A percentile compares a stretch with the other conserved stretches of the same genome.
Conservation (phyloP, 2,113 vertebrate species). For the Ptilonorhynchus violaceus region DNA sequence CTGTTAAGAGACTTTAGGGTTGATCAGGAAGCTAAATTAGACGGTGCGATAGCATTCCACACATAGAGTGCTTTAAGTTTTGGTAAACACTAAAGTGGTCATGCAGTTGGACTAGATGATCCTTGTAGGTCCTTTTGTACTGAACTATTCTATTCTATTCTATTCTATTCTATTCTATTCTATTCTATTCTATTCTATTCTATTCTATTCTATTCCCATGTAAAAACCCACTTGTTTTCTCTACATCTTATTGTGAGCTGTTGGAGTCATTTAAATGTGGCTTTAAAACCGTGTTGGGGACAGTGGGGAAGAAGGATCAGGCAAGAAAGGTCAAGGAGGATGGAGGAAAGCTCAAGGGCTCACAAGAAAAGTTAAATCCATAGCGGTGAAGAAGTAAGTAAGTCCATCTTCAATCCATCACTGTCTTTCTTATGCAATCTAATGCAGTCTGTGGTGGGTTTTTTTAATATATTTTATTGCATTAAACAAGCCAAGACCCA, state of each 20-base stretch:
- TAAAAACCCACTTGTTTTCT: not conserved
- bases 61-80: not conserved
- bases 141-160: not conserved
- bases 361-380: not conserved
- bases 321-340: not conserved
- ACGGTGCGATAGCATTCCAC: not conserved
- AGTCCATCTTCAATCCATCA: not conserved
- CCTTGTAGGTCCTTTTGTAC: not conserved
- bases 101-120: not conserved
- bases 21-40: not conserved
- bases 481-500: not conserved
- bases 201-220: not conserved
- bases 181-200: not conserved
- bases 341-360: not conserved
- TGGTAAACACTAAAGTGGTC: not conserved
- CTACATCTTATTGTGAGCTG: not conserved
- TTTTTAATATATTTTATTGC: not conserved
- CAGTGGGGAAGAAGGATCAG: not conserved
- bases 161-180: not conserved
- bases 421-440: not conserved
- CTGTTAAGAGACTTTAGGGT: not conserved
- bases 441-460: not conserved
- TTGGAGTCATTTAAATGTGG: not conserved
- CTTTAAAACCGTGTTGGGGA: not conserved
- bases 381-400: not conserved